Percentiles rank a stretch among this genome's conserved stretches.
These are phyloP conservation scores for Paralvinella palmiformis DNA, from an alignment of 1,140 invertebrate genomes.

Conservation along the genomic window DNA sequence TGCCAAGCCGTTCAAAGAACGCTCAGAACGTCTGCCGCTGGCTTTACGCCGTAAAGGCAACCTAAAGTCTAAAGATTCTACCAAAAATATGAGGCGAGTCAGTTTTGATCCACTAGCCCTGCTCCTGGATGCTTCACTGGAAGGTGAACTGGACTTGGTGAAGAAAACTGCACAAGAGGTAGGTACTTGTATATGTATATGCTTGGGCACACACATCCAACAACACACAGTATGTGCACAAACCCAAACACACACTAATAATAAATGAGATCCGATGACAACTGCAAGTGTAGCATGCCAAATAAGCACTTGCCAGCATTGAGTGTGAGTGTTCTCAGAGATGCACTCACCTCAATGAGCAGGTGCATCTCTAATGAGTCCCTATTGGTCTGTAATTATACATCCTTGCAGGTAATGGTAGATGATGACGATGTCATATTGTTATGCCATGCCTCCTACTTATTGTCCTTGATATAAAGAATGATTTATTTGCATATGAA, in stretches of 20 bases:
- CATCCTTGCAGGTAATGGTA: no score
- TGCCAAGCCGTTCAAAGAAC: background rate
- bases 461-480: no score
- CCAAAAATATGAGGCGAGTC: constrained; percentile 57
- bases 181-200: constrained; percentile 3
- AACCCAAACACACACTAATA: background rate
- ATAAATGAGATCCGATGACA: no score
- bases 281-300: background rate
- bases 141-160: constrained; percentile 95
- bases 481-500: no score
- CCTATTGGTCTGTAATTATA: no score
- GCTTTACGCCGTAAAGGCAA: background rate
- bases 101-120: constrained; percentile 96
- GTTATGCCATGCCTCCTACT: no score
- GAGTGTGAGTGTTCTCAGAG: no score
- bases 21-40: background rate
- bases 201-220: background rate
- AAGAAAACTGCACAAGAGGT: constrained; percentile 91
- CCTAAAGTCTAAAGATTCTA: background rate
- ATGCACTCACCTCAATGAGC: no score
- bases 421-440: no score
- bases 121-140: constrained; percentile 90
- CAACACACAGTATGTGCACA: no score
- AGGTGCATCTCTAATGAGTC: no score
- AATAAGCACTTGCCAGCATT: background rate